These are phyloP conservation scores for Caenorhabditis sp. DNA, from an alignment of 2,888 invertebrate genomes.

Conservation along the genomic window DNA sequence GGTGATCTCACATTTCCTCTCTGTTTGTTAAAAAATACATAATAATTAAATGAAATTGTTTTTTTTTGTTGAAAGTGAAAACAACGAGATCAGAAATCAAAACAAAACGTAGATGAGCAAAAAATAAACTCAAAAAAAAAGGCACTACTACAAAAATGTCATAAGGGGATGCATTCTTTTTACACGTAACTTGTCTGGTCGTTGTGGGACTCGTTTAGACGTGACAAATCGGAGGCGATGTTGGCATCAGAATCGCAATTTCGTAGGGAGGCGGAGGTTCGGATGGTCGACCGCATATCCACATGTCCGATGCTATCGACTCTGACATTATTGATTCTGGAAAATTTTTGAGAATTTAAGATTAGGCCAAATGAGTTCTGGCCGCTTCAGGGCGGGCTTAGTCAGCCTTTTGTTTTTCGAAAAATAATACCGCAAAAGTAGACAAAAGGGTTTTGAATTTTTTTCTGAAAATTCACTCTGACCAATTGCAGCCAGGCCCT, in stretches of 20 bases:
- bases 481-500: no score
- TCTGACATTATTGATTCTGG: constrained; percentile 47
- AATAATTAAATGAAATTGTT: no score
- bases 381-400: neutral
- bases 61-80: no score
- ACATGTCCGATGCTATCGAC: constrained; percentile 52
- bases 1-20: neutral
- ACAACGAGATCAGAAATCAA: no score
- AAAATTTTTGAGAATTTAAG: constrained; percentile 6
- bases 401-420: neutral
- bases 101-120: no score
- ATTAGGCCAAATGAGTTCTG: no score
- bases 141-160: neutral
- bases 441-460: no score
- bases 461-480: no score
- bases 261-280: constrained; percentile 64
- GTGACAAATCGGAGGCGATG: constrained; percentile 16
- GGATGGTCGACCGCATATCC: constrained; percentile 54
- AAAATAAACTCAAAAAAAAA: neutral
- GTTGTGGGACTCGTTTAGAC: constrained; percentile 4
- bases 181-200: neutral
- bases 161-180: neutral
- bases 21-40: neutral
- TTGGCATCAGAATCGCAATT: constrained; percentile 62
- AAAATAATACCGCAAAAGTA: no score